Base-by-base conservation (phyloP, 2,888 invertebrate species). In the Sesia apiformis region DNA sequence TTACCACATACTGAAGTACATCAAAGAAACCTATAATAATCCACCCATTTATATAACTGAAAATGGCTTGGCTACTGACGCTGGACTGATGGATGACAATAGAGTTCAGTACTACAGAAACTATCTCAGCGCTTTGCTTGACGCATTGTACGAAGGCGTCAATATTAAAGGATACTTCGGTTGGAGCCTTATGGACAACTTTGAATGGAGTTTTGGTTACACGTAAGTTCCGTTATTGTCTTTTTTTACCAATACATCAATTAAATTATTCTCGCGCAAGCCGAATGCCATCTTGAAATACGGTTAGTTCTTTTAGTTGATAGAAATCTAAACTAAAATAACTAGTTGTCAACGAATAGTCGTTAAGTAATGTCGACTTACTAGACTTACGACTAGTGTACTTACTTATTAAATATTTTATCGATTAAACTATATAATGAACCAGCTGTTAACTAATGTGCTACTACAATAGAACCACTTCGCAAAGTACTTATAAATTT, bases 101-200 rank as follows among this genome's bases (percentile, higher is more conserved):
- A 64, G 87, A 55, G 64, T 84, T 4, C 56, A 68, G 4, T 83
- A 77, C 64, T 57, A 70, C 4, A 70, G 77, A 59, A 63, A 66
- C 4, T 83, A 87, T 56, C 59, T 88, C 23, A 62, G 67, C 39
- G 75, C 81, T 53, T 54, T 83, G 53, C 52, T 81, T 5, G 65
- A 76, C 23, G 84, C 85, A 0, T 66, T 82, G 4, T 65, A 74
- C 53, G 79, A 82, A 43, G 75, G 76, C 0, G 79, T 78, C 42
- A 76, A 85, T 55, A 71, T 86, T 3, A 63, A 64, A 53, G 91
- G 88, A 0, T 92, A 91, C 67, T 84, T 86, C 1, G 83, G 83
- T 38, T 92, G 92, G 91, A 90, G 88, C 40, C 71, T 92, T 1
- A 78, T 92, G 73, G 93, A 93, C 61, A 91, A 90, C 63, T 91